A percentile compares a stretch with the other conserved stretches of the same genome.
phyloP scores from a whole-genome alignment of 2,113 vertebrate genomes.

The Lophotis ruficrista region DNA sequence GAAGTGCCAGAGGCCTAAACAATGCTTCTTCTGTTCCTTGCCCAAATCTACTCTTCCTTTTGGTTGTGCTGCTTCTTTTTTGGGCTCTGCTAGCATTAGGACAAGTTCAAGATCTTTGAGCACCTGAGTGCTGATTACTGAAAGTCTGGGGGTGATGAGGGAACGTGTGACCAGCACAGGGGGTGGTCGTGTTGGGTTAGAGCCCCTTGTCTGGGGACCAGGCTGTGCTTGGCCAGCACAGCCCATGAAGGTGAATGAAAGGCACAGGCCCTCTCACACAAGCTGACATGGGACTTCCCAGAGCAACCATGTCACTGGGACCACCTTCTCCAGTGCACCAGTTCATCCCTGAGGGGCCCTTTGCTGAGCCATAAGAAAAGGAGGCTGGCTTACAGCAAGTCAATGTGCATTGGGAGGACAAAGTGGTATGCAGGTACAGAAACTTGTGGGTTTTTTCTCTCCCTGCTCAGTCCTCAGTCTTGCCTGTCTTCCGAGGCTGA shows the following conservation, averaged over 20 bases:
- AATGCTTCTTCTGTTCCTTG: neutral
- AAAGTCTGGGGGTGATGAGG: neutral
- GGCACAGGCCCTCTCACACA: neutral
- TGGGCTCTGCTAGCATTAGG: neutral
- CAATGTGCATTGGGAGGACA: neutral
- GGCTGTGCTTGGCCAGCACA: neutral
- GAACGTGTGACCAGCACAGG: accelerated
- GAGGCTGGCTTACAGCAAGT: neutral
- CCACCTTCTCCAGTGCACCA: neutral
- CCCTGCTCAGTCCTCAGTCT: neutral
- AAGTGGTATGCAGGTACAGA: neutral
- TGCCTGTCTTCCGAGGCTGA: neutral
- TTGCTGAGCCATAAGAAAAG: neutral
- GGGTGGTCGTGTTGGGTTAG: neutral
- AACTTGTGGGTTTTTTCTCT: neutral
- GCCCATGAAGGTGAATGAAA: neutral
- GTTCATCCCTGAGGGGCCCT: neutral
- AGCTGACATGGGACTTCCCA: neutral
- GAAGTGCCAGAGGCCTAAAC: neutral
- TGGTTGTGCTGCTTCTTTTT: neutral
- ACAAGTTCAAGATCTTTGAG: neutral
- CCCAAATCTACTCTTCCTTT: neutral
- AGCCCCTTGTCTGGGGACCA: neutral
- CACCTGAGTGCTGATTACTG: neutral
- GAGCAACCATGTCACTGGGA: neutral